These are phyloP conservation scores for Drosophila serrata DNA, from an alignment of 1,140 invertebrate genomes.

Conservation along the genomic window DNA sequence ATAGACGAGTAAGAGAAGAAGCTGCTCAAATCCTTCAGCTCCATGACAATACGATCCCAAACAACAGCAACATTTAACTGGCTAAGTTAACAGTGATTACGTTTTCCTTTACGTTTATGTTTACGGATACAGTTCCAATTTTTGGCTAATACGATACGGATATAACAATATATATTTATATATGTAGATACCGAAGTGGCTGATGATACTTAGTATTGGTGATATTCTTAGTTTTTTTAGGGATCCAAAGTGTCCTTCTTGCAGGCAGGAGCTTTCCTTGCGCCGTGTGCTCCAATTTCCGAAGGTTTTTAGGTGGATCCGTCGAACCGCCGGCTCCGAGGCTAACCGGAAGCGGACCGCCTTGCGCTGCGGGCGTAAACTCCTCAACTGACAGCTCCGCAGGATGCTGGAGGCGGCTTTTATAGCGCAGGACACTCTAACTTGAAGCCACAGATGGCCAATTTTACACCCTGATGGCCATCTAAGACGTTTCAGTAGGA, in stretches of 20 bases:
- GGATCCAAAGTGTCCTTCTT: background rate
- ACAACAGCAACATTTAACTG: constrained; percentile 85
- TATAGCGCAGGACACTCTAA: constrained; percentile 45
- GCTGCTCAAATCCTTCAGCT: constrained; percentile 58
- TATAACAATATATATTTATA: constrained; percentile 11
- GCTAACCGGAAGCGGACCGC: constrained; percentile 7
- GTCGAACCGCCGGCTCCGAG: constrained; percentile 24
- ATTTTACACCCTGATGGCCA: constrained; percentile 74
- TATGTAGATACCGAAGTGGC: background rate
- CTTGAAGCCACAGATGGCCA: constrained; percentile 34
- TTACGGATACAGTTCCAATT: constrained; percentile 6
- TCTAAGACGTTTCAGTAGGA: constrained; percentile 25
- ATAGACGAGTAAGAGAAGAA: constrained; percentile 41
- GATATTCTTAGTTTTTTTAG: constrained; percentile 25
- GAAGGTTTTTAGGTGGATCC: background rate
- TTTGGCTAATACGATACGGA: constrained; percentile 17
- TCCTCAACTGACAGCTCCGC: constrained; percentile 38
- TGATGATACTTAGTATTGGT: constrained; percentile 21
- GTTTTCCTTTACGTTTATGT: background rate
- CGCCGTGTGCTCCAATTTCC: background rate
- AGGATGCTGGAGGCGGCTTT: constrained; percentile 35
- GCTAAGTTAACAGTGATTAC: constrained; percentile 45
- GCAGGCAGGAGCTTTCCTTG: too few relatives aligned
- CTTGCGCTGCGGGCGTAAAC: background rate
- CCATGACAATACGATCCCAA: constrained; percentile 81